These are phyloP conservation scores for Amphipyra tragopoginis DNA, from an alignment of 2,888 invertebrate genomes.

Conservation along the genomic window DNA sequence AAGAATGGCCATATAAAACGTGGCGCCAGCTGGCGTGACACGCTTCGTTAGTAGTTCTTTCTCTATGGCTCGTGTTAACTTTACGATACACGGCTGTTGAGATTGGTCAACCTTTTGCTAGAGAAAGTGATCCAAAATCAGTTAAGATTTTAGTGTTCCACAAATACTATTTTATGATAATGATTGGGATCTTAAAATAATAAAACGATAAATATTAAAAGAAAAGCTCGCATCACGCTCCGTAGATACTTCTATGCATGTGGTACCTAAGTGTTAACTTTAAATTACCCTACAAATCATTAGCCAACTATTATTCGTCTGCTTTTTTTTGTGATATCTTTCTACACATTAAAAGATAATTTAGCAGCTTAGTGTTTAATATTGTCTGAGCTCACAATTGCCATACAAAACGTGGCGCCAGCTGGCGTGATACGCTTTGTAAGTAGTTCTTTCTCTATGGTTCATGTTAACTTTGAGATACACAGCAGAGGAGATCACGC, in stretches of 20 bases:
- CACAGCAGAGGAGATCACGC: no score
- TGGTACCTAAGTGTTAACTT: no score
- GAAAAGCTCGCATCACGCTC: no score
- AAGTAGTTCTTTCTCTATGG: slow-evolving; percentile 72
- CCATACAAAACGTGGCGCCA: slow-evolving; percentile 74
- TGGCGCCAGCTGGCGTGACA: slow-evolving; percentile 71
- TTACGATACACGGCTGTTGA: slow-evolving; percentile 28
- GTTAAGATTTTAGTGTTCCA: slow-evolving; percentile 1
- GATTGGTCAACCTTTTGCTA: slow-evolving; percentile 3
- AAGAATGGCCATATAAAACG: slow-evolving; percentile 73
- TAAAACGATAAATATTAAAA: no score
- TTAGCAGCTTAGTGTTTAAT: no score
- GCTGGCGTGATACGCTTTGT: slow-evolving; percentile 72
- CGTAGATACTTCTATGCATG: no score
- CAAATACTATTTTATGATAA: no score
- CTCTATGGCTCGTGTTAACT: slow-evolving; percentile 60
- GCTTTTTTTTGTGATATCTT: no score
- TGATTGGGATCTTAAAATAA: no score
- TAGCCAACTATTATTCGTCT: no score
- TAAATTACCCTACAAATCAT: no score
- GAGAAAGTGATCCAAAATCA: not conserved
- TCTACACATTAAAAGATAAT: no score
- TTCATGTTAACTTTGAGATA: slow-evolving; percentile 47
- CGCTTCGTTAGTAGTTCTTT: slow-evolving; percentile 76
- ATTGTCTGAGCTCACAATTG: slow-evolving; percentile 58